A percentile compares a stretch with the other conserved stretches of the same genome.
Conservation (phyloP, 30 jellyfish, hydroid and myxozoan genomes). For the Aurelia sp. region DNA sequence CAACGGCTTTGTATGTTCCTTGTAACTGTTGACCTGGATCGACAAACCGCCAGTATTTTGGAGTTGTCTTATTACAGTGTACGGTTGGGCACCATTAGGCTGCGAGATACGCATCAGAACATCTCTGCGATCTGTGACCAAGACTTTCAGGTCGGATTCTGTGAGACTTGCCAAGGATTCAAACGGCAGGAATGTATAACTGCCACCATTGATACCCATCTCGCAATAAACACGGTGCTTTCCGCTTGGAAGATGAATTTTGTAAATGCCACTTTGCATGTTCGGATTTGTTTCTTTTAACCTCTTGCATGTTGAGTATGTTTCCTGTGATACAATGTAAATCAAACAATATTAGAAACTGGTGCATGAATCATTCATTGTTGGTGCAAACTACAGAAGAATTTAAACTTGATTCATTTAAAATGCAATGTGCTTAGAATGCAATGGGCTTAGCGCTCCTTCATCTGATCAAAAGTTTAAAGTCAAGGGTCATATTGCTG, state of each 20-base stretch:
- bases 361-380: too few species aligned
- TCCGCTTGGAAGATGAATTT: slow-evolving; percentile 49
- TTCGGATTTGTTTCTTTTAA: background rate
- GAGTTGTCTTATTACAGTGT: slow-evolving; percentile 45
- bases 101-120: slow-evolving; percentile 55
- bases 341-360: too few species aligned
- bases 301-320: slow-evolving; percentile 23
- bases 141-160: background rate
- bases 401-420: too few species aligned
- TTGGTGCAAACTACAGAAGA: too few species aligned
- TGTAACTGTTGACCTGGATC: slow-evolving; percentile 25
- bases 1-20: slow-evolving; percentile 25
- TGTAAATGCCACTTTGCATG: slow-evolving; percentile 32
- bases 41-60: slow-evolving; percentile 42
- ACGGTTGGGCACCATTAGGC: slow-evolving; percentile 65
- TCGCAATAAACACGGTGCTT: slow-evolving; percentile 53
- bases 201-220: slow-evolving; percentile 73
- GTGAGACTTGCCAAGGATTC: slow-evolving; percentile 21
- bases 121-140: slow-evolving; percentile 34
- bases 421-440: too few species aligned
- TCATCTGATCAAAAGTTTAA: too few species aligned
- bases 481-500: too few species aligned
- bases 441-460: too few species aligned
- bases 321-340: too few species aligned
- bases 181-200: slow-evolving; percentile 51